Percentiles rank a stretch among this genome's conserved stretches.
These are phyloP conservation scores for Eufriesea mexicana DNA, from an alignment of 1,140 invertebrate genomes.

Conservation along the genomic window DNA sequence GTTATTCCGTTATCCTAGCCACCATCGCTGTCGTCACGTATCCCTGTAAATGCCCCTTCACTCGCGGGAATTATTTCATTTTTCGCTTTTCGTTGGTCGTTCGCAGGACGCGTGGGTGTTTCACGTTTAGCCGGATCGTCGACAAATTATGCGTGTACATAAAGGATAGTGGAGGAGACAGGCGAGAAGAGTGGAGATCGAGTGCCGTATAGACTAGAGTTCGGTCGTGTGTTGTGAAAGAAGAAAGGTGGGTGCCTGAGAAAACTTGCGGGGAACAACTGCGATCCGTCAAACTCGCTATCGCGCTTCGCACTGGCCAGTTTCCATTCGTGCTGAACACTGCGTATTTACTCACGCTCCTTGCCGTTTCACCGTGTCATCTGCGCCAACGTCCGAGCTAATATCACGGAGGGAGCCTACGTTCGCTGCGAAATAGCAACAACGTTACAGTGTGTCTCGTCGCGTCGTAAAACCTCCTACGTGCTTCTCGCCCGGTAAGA, in stretches of 20 bases:
- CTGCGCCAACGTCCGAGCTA: neutral
- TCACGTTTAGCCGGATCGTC: neutral
- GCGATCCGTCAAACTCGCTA: neutral
- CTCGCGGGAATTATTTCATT: neutral
- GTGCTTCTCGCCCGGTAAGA: constrained; percentile 24
- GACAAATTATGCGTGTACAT: constrained; percentile 14
- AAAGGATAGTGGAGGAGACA: constrained; percentile 12
- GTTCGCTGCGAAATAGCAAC: neutral
- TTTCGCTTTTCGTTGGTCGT: neutral
- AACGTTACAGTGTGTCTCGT: neutral
- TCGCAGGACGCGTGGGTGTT: constrained; percentile 13
- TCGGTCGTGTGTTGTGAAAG: constrained; percentile 11
- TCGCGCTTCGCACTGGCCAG: neutral
- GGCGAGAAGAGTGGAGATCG: neutral
- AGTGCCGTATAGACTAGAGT: neutral
- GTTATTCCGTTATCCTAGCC: neutral
- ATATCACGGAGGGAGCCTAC: neutral
- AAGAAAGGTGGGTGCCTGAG: constrained; percentile 1
- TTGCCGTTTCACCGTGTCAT: neutral
- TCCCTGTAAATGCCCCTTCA: neutral
- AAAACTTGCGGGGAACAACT: neutral
- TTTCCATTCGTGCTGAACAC: neutral
- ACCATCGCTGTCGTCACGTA: neutral
- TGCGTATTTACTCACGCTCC: neutral
- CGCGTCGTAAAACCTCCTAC: neutral